Evolutionary conservation across 1,140 invertebrate genomes (phyloP), one percentile per base, ranked within the genome.

Genomic region (Aplysia californica): DNA sequence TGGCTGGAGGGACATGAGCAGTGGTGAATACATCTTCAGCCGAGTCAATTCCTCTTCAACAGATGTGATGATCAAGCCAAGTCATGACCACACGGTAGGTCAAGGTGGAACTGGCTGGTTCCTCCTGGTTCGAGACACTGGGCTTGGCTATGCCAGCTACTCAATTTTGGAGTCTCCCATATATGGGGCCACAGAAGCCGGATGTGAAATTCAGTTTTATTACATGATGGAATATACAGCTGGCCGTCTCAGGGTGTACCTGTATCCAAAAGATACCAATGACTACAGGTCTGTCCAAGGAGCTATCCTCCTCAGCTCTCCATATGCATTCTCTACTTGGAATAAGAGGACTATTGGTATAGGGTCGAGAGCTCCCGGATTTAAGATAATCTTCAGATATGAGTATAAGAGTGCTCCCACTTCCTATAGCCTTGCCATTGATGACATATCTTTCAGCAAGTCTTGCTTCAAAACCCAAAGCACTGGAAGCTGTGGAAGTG

Each of bases 351-450:
- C 55, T 38, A 67, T 70, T 39, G 58, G 66, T 3, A 76, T 76
- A 29, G 75, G 75, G 4, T 59, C 56, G n/a, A 69, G 75, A 33
- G 50, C 67, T 31, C 26, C 44, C 18, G 67, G 65, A 6, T 76
- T 76, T 50, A 58, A 38, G 15, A 50, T 76, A 21, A 31, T 69
- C 29, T 76, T 76, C 56, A n/a, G 61, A 31, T 72, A 75, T 38
- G 2, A 21, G 5, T 75, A 3, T n/a, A 20, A 0, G n/a, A n/a
- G 18, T n/a, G 55, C 56, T 31, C 5, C 26, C 10, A 1, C 23
- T n/a, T 31, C 6, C 0, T 94, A 94, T 70, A 94, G 95, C 79
- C 93, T 94, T 55, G 94, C 94, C 0, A 91, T 95, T 15, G 94
- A 95, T 84, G 94, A 95, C 84, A 91, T 95, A 0, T 91, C 91